These are phyloP conservation scores for Aethina tumida DNA, from an alignment of 1,140 invertebrate species.

Conservation along the genomic window DNA sequence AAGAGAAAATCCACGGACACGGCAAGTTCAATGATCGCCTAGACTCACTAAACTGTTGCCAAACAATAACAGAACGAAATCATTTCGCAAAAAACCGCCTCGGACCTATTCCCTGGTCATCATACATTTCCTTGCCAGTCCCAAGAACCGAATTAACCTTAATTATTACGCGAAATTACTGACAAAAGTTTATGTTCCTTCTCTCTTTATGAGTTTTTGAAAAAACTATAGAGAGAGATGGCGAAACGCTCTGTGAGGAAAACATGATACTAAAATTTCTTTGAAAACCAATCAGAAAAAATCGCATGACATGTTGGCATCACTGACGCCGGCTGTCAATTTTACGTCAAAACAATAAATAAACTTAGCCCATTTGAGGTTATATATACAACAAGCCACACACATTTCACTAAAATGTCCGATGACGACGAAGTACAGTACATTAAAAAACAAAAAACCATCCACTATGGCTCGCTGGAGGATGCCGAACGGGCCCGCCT, in stretches of 20 bases:
- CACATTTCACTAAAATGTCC: no score
- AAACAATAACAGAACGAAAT: slow-evolving; percentile 5
- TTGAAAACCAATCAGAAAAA: background rate
- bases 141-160: background rate
- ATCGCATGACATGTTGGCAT: slow-evolving; percentile 1
- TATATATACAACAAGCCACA: no score
- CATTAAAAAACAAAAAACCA: slow-evolving; percentile 62
- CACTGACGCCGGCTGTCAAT: slow-evolving; percentile 1
- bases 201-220: slow-evolving; percentile 8
- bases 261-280: slow-evolving; percentile 2
- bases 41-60: background rate
- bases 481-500: slow-evolving; percentile 60
- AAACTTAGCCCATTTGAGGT: background rate
- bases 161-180: slow-evolving; percentile 4
- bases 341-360: slow-evolving; percentile 1
- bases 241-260: slow-evolving; percentile 2
- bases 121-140: no score
- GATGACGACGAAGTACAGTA: slow-evolving; percentile 75
- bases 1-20: slow-evolving; percentile 24
- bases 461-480: slow-evolving; percentile 84
- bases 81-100: background rate
- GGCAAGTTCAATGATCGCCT: slow-evolving; percentile 8
- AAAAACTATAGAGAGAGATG: slow-evolving; percentile 6
- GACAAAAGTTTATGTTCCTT: background rate
- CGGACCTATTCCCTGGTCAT: no score